Percentiles rank a stretch among this genome's conserved stretches.
These are phyloP conservation scores for Phenganax subtilis DNA, from an alignment of 92 coral and sea anemone genomes.

Conservation along the genomic window DNA sequence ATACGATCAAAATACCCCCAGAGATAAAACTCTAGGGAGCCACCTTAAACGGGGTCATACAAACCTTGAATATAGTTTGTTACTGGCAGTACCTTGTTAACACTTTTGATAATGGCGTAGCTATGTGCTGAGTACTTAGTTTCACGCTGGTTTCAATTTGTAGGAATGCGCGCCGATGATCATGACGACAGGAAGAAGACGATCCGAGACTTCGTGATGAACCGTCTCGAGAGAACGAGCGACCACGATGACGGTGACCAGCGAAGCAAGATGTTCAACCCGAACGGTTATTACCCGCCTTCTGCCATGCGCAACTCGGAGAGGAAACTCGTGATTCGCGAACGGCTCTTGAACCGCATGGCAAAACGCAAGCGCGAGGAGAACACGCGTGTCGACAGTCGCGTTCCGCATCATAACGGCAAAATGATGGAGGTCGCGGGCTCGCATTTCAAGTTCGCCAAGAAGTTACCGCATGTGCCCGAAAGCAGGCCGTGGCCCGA, in stretches of 20 bases:
- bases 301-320: constrained; percentile 18
- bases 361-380: constrained; percentile 33
- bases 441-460: background rate
- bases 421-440: background rate
- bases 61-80: too few species aligned
- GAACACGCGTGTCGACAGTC: background rate
- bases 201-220: constrained; percentile 29
- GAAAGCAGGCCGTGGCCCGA: constrained; percentile 28
- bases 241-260: constrained; percentile 2
- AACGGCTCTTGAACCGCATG: constrained; percentile 27
- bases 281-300: constrained; percentile 29
- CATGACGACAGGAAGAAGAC: constrained; percentile 33
- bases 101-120: too few species aligned
- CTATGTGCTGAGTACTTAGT: too few species aligned
- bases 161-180: background rate
- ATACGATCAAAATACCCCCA: too few species aligned
- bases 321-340: constrained; percentile 29
- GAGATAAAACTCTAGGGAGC: too few species aligned
- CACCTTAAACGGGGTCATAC: too few species aligned
- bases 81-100: too few species aligned
- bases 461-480: constrained; percentile 15
- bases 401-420: constrained; percentile 1
- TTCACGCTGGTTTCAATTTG: too few species aligned
- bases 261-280: constrained; percentile 27
- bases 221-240: constrained; percentile 6